These are phyloP conservation scores for Coracias cyanogaster DNA, from an alignment of 2,797 vertebrate genomes.

Conservation along the genomic window DNA sequence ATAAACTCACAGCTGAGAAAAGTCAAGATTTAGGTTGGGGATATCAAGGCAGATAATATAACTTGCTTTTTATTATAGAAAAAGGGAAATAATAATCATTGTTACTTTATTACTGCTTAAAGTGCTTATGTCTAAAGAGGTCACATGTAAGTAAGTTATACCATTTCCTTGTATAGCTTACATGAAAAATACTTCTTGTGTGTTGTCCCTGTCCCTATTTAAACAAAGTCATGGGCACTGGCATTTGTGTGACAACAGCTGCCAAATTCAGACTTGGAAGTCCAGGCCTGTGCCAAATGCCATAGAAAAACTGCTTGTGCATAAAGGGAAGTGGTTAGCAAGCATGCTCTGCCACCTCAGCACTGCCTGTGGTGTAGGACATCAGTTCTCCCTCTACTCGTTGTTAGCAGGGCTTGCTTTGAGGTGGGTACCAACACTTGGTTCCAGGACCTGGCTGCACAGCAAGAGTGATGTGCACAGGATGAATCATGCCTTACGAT, in stretches of 20 bases:
- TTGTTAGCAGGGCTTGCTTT: fast-evolving
- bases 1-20: not conserved
- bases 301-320: not conserved
- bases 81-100: not conserved
- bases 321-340: not conserved
- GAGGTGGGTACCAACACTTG: not conserved
- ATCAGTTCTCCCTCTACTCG: too few relatives aligned
- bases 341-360: not conserved
- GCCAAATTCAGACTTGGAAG: not conserved
- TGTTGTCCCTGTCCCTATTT: not conserved
- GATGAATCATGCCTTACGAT: fast-evolving
- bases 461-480: not conserved
- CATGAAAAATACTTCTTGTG: not conserved
- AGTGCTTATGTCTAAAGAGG: not conserved
- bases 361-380: not conserved
- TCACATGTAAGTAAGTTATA: not conserved
- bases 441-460: not conserved
- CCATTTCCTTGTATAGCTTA: not conserved
- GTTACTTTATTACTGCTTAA: not conserved
- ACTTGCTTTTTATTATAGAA: not conserved
- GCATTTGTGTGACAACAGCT: not conserved
- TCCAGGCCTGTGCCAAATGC: not conserved
- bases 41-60: not conserved
- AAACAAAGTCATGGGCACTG: not conserved
- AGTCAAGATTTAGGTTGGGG: not conserved